Evolutionary conservation across 1,140 invertebrate species (phyloP).

Genomic region (Trigoniulus corallinus): DNA sequence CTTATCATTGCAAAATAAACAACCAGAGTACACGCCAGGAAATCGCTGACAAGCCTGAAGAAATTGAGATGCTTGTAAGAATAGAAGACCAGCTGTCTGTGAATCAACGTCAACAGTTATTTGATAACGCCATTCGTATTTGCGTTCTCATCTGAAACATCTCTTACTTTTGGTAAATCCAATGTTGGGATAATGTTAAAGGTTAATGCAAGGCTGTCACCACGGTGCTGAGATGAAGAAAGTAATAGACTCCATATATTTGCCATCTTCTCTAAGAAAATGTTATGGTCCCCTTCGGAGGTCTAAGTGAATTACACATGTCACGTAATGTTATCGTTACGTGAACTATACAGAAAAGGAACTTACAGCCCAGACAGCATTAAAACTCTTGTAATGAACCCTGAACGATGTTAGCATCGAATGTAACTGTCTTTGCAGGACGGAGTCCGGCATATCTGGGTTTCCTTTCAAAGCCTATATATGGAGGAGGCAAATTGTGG

Average conservation of each 20-base stretch:
- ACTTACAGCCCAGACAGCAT: not conserved
- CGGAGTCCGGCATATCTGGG: not conserved
- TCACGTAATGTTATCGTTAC: not conserved
- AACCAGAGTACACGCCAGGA: not conserved
- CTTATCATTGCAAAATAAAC: not conserved
- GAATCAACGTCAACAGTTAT: not conserved
- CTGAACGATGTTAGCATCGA: not conserved
- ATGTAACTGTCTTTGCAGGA: not conserved
- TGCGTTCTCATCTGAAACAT: not conserved
- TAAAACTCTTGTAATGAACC: not conserved
- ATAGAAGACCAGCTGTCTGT: not conserved
- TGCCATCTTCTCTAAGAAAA: not conserved
- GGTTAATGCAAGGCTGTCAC: not conserved
- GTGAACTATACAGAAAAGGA: not conserved
- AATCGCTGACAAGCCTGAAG: not conserved
- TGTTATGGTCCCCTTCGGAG: not conserved
- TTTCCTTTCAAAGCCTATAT: slow-evolving; percentile 1
- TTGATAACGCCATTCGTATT: not conserved
- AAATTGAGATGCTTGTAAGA: not conserved
- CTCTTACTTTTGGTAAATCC: not conserved
- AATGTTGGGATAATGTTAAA: not conserved
- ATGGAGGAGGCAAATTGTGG: too few relatives aligned
- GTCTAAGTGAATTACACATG: not conserved
- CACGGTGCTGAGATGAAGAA: not conserved
- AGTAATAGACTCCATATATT: not conserved